Base-by-base conservation (phyloP, 2,797 vertebrate species). In the Sternarchorhynchus goeldii region DNA sequence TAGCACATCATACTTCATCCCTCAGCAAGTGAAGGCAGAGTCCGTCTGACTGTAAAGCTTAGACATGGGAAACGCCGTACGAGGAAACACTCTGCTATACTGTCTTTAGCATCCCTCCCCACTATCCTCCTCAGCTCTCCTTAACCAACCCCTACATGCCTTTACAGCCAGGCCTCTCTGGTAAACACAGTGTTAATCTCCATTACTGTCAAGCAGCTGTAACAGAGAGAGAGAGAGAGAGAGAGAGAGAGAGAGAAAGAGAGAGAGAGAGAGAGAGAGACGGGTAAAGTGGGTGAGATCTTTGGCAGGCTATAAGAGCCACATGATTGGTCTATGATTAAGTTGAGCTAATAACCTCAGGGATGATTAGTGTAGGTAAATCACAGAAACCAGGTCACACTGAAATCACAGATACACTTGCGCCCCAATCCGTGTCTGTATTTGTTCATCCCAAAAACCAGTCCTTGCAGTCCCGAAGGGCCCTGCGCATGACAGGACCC, bases 271-370 rank as follows among this genome's bases (percentile, higher is more conserved):
- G 71, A 74, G 83, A 62, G 41, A 41, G 34, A 65, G 81, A 31
- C 57, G 50, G 41, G 76, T 56, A 71, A 4, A 45, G 81, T 80
- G 63, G 81, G 83, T 81, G 80, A 86, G 81, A 81, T 53, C 81
- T 85, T 85, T 88, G 83, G 83, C 81, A 82, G 75, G 85, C 53
- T 18, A 29, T 14, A 1, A 4, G 65, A 53, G 21, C 50, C 86
- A 82, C 85, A 82, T 87, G 86, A 87, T 69, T 45, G 66, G 76
- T 75, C 76, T 76, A 66, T 85, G 87, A 69, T 69, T 71, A 57
- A 57, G 53, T 31, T n/a, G 8, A 31, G 32, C 53, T 20, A 6
- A 57, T 71, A 17, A 57, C 50, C 55, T 80, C 57, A 78, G 14
- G 20, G n/a, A 57, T n/a, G 72, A 58, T 32, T 71, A 71, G 16